Percentiles rank a stretch among this genome's conserved stretches.
These are phyloP conservation scores for Aphrophora alni DNA, from an alignment of 2,888 invertebrate genomes.

Conservation along the genomic window DNA sequence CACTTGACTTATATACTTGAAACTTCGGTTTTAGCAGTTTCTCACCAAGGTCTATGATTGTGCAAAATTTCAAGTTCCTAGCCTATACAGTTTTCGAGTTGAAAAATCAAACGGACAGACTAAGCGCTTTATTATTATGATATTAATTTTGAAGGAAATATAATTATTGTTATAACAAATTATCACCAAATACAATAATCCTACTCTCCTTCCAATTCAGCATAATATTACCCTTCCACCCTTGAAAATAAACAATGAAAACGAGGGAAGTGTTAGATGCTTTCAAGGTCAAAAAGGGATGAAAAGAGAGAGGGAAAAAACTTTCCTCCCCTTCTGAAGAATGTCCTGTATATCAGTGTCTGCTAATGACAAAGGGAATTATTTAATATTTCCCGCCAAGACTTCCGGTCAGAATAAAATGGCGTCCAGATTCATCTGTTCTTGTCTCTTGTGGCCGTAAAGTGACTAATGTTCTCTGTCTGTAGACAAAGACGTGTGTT, in stretches of 20 bases:
- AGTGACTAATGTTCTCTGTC: neutral
- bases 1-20: too few relatives aligned
- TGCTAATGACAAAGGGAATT: neutral
- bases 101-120: too few relatives aligned
- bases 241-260: neutral
- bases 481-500: neutral
- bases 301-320: too few relatives aligned
- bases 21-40: too few relatives aligned
- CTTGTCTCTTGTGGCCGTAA: neutral
- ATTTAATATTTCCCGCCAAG: neutral
- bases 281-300: neutral
- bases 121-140: too few relatives aligned
- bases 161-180: too few relatives aligned
- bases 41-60: too few relatives aligned
- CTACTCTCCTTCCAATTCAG: too few relatives aligned
- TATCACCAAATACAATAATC: too few relatives aligned
- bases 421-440: neutral
- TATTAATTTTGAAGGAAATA: too few relatives aligned
- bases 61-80: too few relatives aligned
- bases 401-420: neutral
- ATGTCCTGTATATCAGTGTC: neutral
- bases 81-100: too few relatives aligned
- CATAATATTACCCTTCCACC: neutral
- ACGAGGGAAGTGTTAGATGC: neutral
- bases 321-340: neutral